Conservation (phyloP, 2,113 vertebrate genomes). For the Trogon surrucura region DNA sequence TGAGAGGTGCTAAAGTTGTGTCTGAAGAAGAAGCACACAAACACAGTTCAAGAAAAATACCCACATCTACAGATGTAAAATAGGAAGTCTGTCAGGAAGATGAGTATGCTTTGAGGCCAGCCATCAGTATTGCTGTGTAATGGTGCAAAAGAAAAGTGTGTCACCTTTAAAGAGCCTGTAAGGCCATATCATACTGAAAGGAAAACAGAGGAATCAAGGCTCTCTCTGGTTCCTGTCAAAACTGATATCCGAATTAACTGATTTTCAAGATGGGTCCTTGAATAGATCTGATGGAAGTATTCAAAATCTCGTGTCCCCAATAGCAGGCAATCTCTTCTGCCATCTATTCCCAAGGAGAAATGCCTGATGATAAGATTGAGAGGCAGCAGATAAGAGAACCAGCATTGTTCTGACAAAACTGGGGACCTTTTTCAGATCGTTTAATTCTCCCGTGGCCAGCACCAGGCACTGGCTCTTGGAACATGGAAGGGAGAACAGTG, state of each 20-base stretch:
- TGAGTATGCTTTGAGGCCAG: background rate
- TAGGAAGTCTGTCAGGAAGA: slow-evolving; percentile 17
- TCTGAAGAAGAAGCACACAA: background rate
- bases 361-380: background rate
- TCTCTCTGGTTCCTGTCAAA: background rate
- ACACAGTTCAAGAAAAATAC: slow-evolving; percentile 23
- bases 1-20: background rate
- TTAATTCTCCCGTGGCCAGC: background rate
- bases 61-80: slow-evolving; percentile 6
- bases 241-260: background rate
- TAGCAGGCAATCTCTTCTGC: background rate
- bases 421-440: background rate
- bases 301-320: background rate
- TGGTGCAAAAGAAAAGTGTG: background rate
- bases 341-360: background rate
- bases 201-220: background rate
- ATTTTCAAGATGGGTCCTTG: background rate
- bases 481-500: background rate
- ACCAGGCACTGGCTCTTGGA: background rate
- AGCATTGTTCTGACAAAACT: background rate
- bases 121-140: background rate
- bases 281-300: background rate
- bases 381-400: background rate
- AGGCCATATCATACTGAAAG: background rate
- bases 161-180: background rate